Percentiles rank a stretch among this genome's conserved stretches.
Conservation (phyloP, 2,888 invertebrate genomes). For the Caradrina kadenii region DNA sequence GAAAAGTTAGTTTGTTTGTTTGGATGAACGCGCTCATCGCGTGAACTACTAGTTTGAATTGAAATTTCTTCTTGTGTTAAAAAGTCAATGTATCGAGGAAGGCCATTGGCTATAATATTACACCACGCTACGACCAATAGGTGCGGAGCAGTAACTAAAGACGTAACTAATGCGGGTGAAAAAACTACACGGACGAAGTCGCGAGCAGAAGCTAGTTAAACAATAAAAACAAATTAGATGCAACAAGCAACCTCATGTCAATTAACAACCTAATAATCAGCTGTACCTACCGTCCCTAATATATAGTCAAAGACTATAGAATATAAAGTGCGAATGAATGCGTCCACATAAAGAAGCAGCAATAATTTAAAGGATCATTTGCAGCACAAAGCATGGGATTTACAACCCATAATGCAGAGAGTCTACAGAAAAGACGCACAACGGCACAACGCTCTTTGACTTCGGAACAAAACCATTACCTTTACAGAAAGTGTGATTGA, state of each 20-base stretch:
- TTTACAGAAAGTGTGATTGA: slow-evolving; percentile 78
- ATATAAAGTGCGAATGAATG: slow-evolving; percentile 36
- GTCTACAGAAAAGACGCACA: slow-evolving; percentile 64
- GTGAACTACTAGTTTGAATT: too few species aligned
- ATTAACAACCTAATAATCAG: slow-evolving; percentile 24
- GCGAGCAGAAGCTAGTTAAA: too few species aligned
- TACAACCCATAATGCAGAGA: slow-evolving; percentile 65
- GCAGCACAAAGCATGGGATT: slow-evolving; percentile 72
- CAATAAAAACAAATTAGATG: slow-evolving; percentile 6
- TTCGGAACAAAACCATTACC: slow-evolving; percentile 70
- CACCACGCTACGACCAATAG: too few species aligned
- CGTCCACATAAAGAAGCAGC: slow-evolving; percentile 72
- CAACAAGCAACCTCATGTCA: background rate
- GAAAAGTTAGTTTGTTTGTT: too few species aligned
- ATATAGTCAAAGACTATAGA: slow-evolving; percentile 6
- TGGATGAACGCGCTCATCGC: too few species aligned
- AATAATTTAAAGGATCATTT: slow-evolving; percentile 84
- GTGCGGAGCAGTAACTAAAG: too few species aligned
- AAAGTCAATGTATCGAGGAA: too few species aligned
- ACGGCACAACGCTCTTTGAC: slow-evolving; percentile 63
- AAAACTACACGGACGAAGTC: too few species aligned
- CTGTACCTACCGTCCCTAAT: background rate
- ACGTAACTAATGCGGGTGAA: too few species aligned
- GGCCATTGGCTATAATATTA: too few species aligned
- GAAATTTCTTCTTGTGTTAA: too few species aligned